Percentiles rank a stretch among this genome's conserved stretches.
phyloP scores from a whole-genome alignment of 2,888 invertebrate species.

The Idaea straminata region DNA sequence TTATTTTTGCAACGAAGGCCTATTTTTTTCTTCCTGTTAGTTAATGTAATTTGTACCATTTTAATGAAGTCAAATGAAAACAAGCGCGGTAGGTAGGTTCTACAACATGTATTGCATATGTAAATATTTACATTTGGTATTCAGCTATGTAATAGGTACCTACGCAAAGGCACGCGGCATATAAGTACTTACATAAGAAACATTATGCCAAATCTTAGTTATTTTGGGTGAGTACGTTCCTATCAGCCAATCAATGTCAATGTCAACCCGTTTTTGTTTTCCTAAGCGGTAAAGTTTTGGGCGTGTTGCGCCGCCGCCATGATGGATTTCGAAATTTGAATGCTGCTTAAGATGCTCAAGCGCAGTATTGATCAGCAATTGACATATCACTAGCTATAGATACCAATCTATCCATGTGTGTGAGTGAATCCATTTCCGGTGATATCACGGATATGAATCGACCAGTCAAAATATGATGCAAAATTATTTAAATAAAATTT shows the following conservation, averaged over 20 bases:
- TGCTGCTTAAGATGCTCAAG: conserved; percentile 72
- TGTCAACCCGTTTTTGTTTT: conserved; percentile 43
- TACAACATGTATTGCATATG: conserved; percentile 12
- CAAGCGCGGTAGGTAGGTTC: conserved; percentile 4
- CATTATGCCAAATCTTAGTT: conserved; percentile 35
- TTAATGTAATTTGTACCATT: conserved; percentile 2
- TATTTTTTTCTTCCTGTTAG: not conserved
- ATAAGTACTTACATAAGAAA: conserved; percentile 16
- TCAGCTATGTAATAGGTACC: conserved; percentile 14
- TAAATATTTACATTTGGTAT: conserved; percentile 19
- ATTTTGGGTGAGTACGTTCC: conserved; percentile 40
- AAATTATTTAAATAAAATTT: not conserved
- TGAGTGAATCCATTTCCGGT: not conserved
- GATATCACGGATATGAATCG: not conserved
- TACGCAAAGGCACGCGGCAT: conserved; percentile 15
- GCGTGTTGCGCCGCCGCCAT: conserved; percentile 60
- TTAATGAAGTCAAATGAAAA: conserved; percentile 7
- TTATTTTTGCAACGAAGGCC: no score
- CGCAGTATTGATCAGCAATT: conserved; percentile 37
- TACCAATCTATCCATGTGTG: no score
- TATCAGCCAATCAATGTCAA: conserved; percentile 68
- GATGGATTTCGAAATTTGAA: conserved; percentile 76
- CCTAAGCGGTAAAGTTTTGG: not conserved
- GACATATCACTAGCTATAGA: not conserved
- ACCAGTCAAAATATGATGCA: not conserved